Evolutionary conservation across 2,113 vertebrate genomes (phyloP), one percentile per base, ranked within the genome.

Genomic region (Ornithorhynchus anatinus): DNA sequence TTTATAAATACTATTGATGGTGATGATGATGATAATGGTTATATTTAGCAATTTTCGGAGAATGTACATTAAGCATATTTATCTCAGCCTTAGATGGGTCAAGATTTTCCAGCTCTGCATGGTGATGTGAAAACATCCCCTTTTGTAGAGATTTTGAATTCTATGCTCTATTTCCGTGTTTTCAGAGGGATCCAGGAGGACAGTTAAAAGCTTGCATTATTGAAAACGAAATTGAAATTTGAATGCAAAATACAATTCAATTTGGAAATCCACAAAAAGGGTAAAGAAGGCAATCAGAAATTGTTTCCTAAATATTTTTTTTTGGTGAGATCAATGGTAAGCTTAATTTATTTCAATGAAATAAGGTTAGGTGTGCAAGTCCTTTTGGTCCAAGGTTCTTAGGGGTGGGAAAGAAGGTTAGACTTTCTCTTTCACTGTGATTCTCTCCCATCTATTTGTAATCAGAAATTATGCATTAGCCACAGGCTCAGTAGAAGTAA

Each of bases 381-480:
- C n/a, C n/a, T n/a, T n/a, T n/a, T n/a, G n/a, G n/a, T n/a, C n/a
- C n/a, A n/a, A n/a, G n/a, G n/a, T n/a, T n/a, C n/a, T n/a, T n/a
- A n/a, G n/a, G n/a, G n/a, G n/a, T n/a, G n/a, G n/a, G n/a, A n/a
- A n/a, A n/a, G n/a, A n/a, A n/a, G n/a, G n/a, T n/a, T n/a, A n/a
- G 67, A 60, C 48, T 39, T 75, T 16, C 57, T n/a, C 52, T 3
- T 69, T 45, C 62, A 20, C 56, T 62, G 12, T 43, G 66, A 48
- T 69, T 9, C 39, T 71, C 45, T 3, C 10, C 52, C 43, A 17
- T 25, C 10, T 44, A 19, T 69, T 62, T 79, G 23, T 42, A 69
- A 54, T 17, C 29, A 13, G 65, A 83, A 74, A 71, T 59, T 45
- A 53, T 59, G 8, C 15, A 31, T 69, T 54, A 71, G 27, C 56